Conservation (phyloP, 1,140 invertebrate genomes). For the Phortica variegata region DNA sequence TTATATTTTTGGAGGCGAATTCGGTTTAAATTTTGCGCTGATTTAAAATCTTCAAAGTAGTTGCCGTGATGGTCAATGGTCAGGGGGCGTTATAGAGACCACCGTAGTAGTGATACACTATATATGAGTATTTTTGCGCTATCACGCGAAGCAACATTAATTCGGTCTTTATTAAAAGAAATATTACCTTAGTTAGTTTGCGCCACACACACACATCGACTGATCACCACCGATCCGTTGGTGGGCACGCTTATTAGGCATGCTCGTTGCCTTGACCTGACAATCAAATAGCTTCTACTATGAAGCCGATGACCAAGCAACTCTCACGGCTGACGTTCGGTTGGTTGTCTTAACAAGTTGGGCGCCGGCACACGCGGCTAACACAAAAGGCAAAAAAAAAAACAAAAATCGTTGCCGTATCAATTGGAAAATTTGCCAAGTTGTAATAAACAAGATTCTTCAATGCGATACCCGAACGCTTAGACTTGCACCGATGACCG, state of each 20-base stretch:
- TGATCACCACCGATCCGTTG: too few relatives aligned
- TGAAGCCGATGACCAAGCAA: too few relatives aligned
- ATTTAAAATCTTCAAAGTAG: too few relatives aligned
- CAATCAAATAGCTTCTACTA: not conserved
- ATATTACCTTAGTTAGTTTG: constrained; percentile 28
- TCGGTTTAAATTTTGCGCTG: too few relatives aligned
- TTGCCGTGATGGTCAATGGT: too few relatives aligned
- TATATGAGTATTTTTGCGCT: constrained; percentile 20
- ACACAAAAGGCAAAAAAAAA: not conserved
- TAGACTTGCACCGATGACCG: constrained; percentile 16
- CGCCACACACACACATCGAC: not conserved
- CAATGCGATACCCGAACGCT: constrained; percentile 32
- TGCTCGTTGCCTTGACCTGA: not conserved
- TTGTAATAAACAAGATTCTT: constrained; percentile 53
- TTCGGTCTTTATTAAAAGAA: constrained; percentile 15
- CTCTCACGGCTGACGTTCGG: constrained; percentile 12
- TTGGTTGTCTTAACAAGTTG: constrained; percentile 22
- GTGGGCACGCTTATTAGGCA: constrained; percentile 46
- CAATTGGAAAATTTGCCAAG: constrained; percentile 50
- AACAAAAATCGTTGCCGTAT: too few relatives aligned
- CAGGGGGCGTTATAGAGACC: too few relatives aligned
- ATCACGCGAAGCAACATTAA: constrained; percentile 23
- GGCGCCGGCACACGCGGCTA: constrained; percentile 20
- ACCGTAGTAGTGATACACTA: constrained; percentile 27
- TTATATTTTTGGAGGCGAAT: too few relatives aligned